phyloP scores from a whole-genome alignment of 2,888 invertebrate genomes.

The Exephanes ischioxanthus region DNA sequence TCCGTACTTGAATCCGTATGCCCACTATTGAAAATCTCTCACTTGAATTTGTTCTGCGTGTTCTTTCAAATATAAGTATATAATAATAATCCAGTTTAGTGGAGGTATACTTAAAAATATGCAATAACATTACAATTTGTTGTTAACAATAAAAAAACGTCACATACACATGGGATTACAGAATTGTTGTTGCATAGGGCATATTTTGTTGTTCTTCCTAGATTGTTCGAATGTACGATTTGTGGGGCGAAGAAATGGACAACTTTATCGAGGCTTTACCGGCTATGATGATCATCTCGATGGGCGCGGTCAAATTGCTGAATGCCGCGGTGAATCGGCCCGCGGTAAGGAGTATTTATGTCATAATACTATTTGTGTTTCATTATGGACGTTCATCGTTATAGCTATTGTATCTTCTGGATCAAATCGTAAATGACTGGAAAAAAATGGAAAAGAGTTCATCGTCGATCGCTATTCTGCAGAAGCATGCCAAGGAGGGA shows the following conservation, averaged over 20 bases:
- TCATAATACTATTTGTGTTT: neutral
- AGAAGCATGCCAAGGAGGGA: constrained; percentile 42
- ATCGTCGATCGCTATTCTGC: constrained; percentile 21
- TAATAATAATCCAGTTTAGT: no score
- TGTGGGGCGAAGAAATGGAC: constrained; percentile 27
- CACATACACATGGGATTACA: no score
- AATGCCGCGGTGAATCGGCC: constrained; percentile 23
- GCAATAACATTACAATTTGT: no score
- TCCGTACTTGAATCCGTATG: neutral
- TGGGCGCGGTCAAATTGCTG: constrained; percentile 21
- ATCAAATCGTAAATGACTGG: constrained; percentile 40
- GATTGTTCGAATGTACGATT: neutral
- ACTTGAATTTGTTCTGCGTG: no score
- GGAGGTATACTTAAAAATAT: no score
- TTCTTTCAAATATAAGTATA: no score
- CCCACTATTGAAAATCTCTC: no score
- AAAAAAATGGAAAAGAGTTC: constrained; percentile 21
- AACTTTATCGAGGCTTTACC: constrained; percentile 29
- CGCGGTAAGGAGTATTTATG: constrained; percentile 20
- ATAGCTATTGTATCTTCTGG: constrained; percentile 27
- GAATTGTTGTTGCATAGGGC: no score
- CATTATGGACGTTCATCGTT: neutral
- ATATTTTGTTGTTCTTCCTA: no score
- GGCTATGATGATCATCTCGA: constrained; percentile 9
- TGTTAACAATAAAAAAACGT: no score